phyloP scores from a whole-genome alignment of 2,888 invertebrate genomes.

The Scaeva pyrastri region DNA sequence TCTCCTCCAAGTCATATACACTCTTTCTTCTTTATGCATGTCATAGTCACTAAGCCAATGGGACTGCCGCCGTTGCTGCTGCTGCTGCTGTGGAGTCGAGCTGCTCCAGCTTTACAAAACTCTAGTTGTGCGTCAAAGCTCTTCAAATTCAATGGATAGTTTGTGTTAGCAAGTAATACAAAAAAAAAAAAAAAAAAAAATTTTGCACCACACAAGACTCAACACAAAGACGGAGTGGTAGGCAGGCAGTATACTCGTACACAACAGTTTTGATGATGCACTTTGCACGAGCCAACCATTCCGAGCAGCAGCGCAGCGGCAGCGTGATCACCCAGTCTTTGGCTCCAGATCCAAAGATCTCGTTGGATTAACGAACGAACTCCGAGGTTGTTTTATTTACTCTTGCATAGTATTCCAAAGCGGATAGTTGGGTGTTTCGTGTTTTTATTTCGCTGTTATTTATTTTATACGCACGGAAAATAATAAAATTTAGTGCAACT shows the following conservation, averaged over 20 bases:
- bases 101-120: constrained; percentile 31
- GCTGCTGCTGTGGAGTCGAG: not conserved
- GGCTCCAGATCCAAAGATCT: constrained; percentile 52
- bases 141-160: constrained; percentile 52
- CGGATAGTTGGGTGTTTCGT: constrained; percentile 52
- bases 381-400: constrained; percentile 46
- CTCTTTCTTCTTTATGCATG: constrained; percentile 29
- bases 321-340: constrained; percentile 37
- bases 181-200: too few species aligned
- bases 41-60: constrained; percentile 31
- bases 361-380: constrained; percentile 52
- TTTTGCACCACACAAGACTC: constrained; percentile 53
- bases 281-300: constrained; percentile 50
- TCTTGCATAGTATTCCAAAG: constrained; percentile 53
- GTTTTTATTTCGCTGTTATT: constrained; percentile 23
- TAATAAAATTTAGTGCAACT: constrained; percentile 3
- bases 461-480: constrained; percentile 35
- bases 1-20: constrained; percentile 41
- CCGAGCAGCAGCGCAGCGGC: constrained; percentile 25
- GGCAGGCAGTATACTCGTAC: not conserved
- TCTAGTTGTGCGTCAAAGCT: constrained; percentile 52
- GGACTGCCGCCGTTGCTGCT: not conserved
- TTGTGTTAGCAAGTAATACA: constrained; percentile 36
- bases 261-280: constrained; percentile 38
- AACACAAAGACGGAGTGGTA: constrained; percentile 16